phyloP scores from a whole-genome alignment of 35 echinoderm and acorn worm genomes.

The Strongylocentrotus purpuratus region DNA sequence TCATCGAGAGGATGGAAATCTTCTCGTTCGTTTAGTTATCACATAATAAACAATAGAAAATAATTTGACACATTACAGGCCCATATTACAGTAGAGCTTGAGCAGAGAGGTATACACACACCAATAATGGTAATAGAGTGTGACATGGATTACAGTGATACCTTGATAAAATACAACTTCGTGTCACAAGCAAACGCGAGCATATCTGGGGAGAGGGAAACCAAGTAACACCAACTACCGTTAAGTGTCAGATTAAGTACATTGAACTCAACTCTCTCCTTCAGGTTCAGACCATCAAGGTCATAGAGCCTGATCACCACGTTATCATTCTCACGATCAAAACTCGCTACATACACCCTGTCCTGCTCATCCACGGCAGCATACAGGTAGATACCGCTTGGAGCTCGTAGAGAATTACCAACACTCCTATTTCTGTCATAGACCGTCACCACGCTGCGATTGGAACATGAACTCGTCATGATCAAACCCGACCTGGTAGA shows the following conservation, averaged over 20 bases:
- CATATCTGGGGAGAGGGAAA: not conserved
- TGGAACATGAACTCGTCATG: not conserved
- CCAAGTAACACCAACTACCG: not conserved
- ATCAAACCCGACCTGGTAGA: not conserved
- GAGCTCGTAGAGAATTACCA: not conserved
- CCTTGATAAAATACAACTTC: not conserved
- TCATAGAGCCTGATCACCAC: not conserved
- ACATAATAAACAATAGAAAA: no score
- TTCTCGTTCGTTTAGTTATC: no score
- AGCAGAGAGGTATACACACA: no score
- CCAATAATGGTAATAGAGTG: no score
- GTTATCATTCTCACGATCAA: not conserved
- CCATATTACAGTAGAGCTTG: no score
- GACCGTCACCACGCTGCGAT: not conserved
- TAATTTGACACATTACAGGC: no score
- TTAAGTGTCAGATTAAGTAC: not conserved
- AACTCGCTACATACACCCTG: slow-evolving; percentile 23
- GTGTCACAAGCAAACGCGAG: not conserved
- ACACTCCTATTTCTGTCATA: slow-evolving; percentile 6
- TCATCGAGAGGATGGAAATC: no score
- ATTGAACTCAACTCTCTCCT: not conserved
- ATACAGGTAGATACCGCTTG: not conserved
- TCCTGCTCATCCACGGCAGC: slow-evolving; percentile 21
- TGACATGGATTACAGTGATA: no score
- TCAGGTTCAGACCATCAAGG: not conserved